These are phyloP conservation scores for Pholis gunnellus DNA, from an alignment of 2,113 vertebrate genomes.

Conservation along the genomic window DNA sequence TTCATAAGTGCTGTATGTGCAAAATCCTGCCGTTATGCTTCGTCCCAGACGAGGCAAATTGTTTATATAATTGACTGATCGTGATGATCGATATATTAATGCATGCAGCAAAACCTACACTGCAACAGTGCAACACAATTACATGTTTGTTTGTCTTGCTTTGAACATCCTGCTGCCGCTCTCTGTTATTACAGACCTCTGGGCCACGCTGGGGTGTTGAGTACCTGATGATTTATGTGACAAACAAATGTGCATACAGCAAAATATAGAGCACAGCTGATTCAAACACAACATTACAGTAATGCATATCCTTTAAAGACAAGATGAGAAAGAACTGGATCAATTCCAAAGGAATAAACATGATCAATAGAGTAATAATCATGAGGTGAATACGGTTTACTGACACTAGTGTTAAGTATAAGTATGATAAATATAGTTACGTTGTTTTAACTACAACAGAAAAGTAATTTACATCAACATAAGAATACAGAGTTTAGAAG, in stretches of 20 bases:
- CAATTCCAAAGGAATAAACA: no score
- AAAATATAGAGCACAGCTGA: neutral
- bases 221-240: neutral
- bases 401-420: no score
- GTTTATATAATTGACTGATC: neutral
- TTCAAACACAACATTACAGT: neutral
- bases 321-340: no score
- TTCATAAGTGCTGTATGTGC: constrained; percentile 27
- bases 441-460: neutral
- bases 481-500: neutral
- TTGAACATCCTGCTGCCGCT: neutral
- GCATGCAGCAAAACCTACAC: no score
- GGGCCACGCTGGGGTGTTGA: neutral
- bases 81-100: neutral
- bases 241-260: no score
- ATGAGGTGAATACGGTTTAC: no score
- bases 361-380: no score
- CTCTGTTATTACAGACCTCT: neutral
- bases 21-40: neutral
- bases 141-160: neutral
- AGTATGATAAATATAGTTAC: neutral
- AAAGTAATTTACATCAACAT: neutral
- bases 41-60: neutral
- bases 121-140: neutral
- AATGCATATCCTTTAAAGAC: no score